Percentiles rank a stretch among this genome's conserved stretches.
Conservation (phyloP, 1,140 invertebrate species). For the Trypoxylus dichotomus region DNA sequence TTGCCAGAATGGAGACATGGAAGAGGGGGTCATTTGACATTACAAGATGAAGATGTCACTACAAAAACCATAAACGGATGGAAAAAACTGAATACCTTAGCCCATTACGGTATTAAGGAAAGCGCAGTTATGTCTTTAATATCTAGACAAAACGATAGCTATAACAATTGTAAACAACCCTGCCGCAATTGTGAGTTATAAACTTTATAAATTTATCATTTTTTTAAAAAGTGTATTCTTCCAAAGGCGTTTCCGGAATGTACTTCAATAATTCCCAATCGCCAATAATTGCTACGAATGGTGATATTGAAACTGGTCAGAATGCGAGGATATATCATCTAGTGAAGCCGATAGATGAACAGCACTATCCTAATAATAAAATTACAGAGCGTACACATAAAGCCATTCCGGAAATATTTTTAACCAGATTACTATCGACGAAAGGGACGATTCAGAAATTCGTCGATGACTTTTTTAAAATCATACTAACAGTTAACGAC, state of each 20-base stretch:
- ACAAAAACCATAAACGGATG: slow-evolving; percentile 86
- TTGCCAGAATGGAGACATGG: slow-evolving; percentile 87
- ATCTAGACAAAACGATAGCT: slow-evolving; percentile 82
- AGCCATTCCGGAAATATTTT: slow-evolving; percentile 94
- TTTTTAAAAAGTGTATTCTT: slow-evolving; percentile 12
- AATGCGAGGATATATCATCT: slow-evolving; percentile 79
- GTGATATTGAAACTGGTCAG: slow-evolving; percentile 71
- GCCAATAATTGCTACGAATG: slow-evolving; percentile 74
- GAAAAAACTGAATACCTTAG: slow-evolving; percentile 89
- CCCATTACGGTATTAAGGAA: slow-evolving; percentile 92
- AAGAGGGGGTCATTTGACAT: slow-evolving; percentile 84
- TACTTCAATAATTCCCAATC: slow-evolving; percentile 77
- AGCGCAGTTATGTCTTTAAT: slow-evolving; percentile 93
- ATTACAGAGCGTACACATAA: slow-evolving; percentile 79
- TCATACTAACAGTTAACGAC: slow-evolving; percentile 86
- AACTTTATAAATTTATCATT: slow-evolving; percentile 28
- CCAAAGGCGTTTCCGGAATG: slow-evolving; percentile 59
- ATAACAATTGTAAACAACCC: slow-evolving; percentile 76
- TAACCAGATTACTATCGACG: slow-evolving; percentile 88
- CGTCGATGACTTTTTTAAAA: slow-evolving; percentile 92
- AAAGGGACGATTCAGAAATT: slow-evolving; percentile 97
- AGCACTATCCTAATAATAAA: slow-evolving; percentile 63
- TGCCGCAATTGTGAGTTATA: slow-evolving; percentile 70
- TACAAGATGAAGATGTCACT: slow-evolving; percentile 92
- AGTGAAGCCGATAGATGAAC: slow-evolving; percentile 80